Evolutionary conservation across 2,797 vertebrate species (phyloP), one percentile per base, ranked within the genome.

Genomic region (Argentina silus): DNA sequence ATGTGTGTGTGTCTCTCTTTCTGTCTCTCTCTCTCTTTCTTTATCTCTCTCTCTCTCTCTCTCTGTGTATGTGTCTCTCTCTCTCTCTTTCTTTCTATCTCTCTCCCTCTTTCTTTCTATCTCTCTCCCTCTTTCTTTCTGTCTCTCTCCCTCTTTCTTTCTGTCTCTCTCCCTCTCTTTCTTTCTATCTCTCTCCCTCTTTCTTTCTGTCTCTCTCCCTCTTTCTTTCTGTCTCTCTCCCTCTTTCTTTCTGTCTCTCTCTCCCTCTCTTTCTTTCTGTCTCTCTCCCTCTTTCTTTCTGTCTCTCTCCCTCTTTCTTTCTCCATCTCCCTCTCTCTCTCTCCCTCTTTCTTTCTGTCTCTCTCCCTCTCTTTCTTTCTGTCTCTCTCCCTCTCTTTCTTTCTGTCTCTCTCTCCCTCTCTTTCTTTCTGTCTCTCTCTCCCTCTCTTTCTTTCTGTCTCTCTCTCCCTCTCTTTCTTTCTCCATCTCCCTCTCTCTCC

Each of bases 361-460:
- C 55, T 56, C 0, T 19, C n/a, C 17, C 17, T 56, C 55, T 56
- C 2, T 56, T 17, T 56, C n/a, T 56, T 17, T 56, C 55, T 56
- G 1, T 56, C 55, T 56, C 17, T 56, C 7, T 56, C 55, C 17
- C n/a, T 56, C 2, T 19, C 17, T 21, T 17, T 56, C n/a, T 56
- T 17, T 56, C n/a, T 19, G 2, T 7, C 53, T 19, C 53, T 19
- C n/a, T 42, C 11, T 61, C 23, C 10, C 21, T 60, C 57, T 12
- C 57, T 60, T 21, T 36, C 23, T 12, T 8, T 42, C 23, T 61
- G 11, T 15, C 27, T 42, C 27, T 42, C 27, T 61, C 27, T 15
- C 27, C 15, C 12, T 42, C 59, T 44, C 2, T 55, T 17, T 74
- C 47, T 65, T 53, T 76, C 73, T 36, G 15, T 73, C 10, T 74